Percentiles rank a stretch among this genome's conserved stretches.
These are phyloP conservation scores for Incurvaria masculella DNA, from an alignment of 2,888 invertebrate genomes.

Conservation along the genomic window DNA sequence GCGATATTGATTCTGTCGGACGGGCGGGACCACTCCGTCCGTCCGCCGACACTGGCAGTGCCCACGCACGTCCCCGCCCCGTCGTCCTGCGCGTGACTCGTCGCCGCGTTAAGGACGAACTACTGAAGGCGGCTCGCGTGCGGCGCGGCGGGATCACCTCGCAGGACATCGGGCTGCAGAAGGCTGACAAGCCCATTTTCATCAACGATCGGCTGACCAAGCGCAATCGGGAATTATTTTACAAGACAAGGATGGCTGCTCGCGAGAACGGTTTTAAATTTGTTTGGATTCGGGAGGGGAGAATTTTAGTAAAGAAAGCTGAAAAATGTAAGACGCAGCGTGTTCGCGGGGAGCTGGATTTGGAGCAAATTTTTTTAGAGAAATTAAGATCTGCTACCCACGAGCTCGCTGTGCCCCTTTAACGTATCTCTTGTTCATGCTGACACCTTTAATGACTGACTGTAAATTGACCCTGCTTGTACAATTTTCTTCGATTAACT, in stretches of 20 bases:
- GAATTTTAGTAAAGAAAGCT: background rate
- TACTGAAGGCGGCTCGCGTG: background rate
- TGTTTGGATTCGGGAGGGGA: background rate
- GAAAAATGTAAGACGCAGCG: background rate
- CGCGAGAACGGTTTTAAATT: background rate
- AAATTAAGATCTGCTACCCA: no score
- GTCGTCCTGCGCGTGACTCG: background rate
- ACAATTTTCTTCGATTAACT: no score
- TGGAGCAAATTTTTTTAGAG: background rate
- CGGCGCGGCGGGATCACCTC: background rate
- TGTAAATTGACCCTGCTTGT: no score
- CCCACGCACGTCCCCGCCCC: background rate
- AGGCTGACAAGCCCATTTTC: background rate
- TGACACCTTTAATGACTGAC: no score
- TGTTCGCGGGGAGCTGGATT: background rate
- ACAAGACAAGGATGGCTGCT: background rate
- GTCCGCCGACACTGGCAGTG: background rate
- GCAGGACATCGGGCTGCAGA: background rate
- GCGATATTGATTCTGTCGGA: background rate
- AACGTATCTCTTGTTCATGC: no score
- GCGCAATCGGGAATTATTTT: background rate
- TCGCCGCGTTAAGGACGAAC: background rate
- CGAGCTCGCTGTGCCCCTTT: no score
- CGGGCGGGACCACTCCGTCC: background rate
- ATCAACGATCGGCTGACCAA: background rate